These are phyloP conservation scores for Ophioninae sp. DNA, from an alignment of 2,888 invertebrate genomes.

Conservation along the genomic window DNA sequence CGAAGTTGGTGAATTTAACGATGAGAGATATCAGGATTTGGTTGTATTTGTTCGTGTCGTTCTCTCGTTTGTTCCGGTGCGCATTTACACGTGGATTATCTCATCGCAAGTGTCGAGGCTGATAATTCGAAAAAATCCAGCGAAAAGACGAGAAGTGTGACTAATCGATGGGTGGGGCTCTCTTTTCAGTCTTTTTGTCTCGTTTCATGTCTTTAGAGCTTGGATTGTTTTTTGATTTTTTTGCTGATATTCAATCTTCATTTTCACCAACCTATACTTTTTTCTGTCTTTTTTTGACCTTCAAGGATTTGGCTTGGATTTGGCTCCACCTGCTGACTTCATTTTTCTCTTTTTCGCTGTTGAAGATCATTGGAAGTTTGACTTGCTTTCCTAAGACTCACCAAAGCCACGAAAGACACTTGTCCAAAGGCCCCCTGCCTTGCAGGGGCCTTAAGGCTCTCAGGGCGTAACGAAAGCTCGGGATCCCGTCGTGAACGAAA, in stretches of 20 bases:
- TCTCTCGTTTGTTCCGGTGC: constrained; percentile 32
- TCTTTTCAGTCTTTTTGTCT: constrained; percentile 31
- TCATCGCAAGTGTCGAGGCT: constrained; percentile 44
- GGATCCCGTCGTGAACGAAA: background rate
- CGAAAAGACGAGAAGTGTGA: constrained; percentile 46
- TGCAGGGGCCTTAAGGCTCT: constrained; percentile 4
- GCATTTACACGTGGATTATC: constrained; percentile 44
- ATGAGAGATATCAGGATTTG: background rate
- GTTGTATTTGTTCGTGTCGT: constrained; percentile 33
- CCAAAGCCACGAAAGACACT: constrained; percentile 18
- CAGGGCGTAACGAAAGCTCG: constrained; percentile 18
- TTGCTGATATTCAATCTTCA: background rate
- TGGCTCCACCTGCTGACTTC: constrained; percentile 6
- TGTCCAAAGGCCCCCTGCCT: background rate
- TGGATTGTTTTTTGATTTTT: constrained; percentile 18
- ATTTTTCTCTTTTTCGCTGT: constrained; percentile 19
- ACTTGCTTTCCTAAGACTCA: background rate
- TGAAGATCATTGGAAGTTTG: constrained; percentile 20
- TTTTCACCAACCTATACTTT: background rate
- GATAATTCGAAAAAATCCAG: background rate
- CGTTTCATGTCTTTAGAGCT: constrained; percentile 4
- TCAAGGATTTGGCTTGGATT: background rate
- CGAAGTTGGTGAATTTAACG: background rate
- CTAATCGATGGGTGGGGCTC: constrained; percentile 36
- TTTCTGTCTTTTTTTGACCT: background rate